Conservation (phyloP, 2,113 vertebrate species). For the Anthoscopus minutus region DNA sequence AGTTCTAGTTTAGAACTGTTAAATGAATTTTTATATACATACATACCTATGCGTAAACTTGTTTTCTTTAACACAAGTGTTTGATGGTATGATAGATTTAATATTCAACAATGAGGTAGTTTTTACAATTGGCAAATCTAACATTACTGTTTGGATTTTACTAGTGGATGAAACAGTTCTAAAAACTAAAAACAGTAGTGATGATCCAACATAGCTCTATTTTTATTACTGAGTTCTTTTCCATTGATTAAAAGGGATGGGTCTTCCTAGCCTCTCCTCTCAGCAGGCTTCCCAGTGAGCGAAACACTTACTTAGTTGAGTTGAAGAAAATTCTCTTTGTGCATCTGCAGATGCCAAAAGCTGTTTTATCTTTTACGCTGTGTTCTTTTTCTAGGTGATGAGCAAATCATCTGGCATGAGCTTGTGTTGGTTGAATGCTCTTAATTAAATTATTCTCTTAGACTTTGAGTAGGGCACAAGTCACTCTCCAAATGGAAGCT, state of each 20-base stretch:
- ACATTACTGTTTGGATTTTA: background rate
- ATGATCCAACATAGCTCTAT: background rate
- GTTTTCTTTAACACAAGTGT: background rate
- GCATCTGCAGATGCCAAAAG: conserved; percentile 11
- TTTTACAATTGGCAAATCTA: background rate
- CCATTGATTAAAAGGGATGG: background rate
- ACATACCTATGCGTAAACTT: background rate
- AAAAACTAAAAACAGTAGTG: background rate
- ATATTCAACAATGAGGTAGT: background rate
- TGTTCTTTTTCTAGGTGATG: background rate
- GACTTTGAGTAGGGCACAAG: background rate
- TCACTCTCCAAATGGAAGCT: background rate
- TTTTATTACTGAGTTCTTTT: background rate
- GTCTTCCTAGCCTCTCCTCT: background rate
- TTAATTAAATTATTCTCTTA: background rate
- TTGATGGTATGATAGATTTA: background rate
- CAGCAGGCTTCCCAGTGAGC: background rate
- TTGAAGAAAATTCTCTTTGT: background rate
- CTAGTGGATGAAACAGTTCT: background rate
- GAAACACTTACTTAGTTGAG: background rate
- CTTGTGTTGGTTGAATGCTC: background rate
- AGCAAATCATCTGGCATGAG: background rate
- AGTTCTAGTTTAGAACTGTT: background rate
- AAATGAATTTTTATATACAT: background rate
- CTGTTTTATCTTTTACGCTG: background rate